Base-by-base conservation (phyloP, 2,113 vertebrate genomes). In the Brachionichthys hirsutus region DNA sequence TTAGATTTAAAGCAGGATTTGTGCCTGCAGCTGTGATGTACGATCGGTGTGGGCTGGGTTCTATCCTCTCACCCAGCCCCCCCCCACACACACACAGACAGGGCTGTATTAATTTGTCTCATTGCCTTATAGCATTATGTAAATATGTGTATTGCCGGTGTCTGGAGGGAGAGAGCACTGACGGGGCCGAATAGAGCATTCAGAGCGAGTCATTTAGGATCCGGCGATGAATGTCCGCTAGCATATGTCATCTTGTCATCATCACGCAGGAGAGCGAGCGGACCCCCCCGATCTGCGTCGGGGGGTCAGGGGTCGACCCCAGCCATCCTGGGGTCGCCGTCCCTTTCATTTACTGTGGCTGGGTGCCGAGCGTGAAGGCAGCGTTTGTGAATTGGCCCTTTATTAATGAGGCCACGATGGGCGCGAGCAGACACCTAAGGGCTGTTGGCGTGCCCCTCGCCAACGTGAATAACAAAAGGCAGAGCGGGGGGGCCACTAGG, bases 381-480 rank as follows among this genome's bases (percentile, higher is more conserved):
- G 57, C 49, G 41, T 58, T 75, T 64, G 73, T 90, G 87, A 90
- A 84, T n/a, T 80, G 76, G 84, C 46, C 40, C 54, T 68, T 88
- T 87, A 82, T 88, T 90, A 89, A 90, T 87, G 87, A 82, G 75
- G 53, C 56, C 81, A 67, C 76, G 53, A 83, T 72, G n/a, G 68
- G 73, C 30, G 60, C 73, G 67, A 74, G 80, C 72, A 65, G 78
- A 82, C 80, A 83, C 77, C 70, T 56, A 66, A 58, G 36, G 54
- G 80, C 81, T 76, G 80, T 80, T 82, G 69, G 77, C 68, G 47
- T 67, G 82, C 74, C 83, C 85, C 86, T 61, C 60, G 82, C 68
- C 51, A 66, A 72, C 58, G 70, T 78, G 82, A 83, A 83, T 87
- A 88, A 91, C 89, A 90, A 89, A 87, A 85, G 82, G 83, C 80